These are phyloP conservation scores for Alexandromys fortis DNA, from an alignment of 2,113 vertebrate species.

Conservation along the genomic window DNA sequence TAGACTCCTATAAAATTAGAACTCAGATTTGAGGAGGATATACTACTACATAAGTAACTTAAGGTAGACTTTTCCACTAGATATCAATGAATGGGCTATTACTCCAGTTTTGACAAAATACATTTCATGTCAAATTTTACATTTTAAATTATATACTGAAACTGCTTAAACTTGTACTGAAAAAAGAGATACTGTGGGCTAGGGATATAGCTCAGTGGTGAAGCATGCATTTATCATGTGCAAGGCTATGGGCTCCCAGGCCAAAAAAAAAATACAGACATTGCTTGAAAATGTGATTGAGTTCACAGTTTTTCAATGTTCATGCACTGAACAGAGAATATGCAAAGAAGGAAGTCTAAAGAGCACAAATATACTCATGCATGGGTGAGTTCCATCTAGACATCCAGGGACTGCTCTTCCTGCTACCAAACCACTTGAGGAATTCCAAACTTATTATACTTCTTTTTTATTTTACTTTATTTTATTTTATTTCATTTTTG, in stretches of 20 bases:
- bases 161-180: background rate
- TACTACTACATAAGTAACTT: conserved; percentile 17
- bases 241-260: background rate
- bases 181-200: background rate
- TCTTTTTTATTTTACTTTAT: too few relatives aligned
- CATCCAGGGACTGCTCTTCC: background rate
- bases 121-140: conserved; percentile 9
- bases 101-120: conserved; percentile 36
- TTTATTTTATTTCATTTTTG: too few relatives aligned
- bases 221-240: background rate
- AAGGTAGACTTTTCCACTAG: background rate
- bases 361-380: background rate
- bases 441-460: conserved; percentile 21
- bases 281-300: conserved; percentile 6
- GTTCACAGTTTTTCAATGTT: background rate
- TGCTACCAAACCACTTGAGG: background rate
- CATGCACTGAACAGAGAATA: background rate
- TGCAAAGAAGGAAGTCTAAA: conserved; percentile 42
- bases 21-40: background rate
- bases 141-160: conserved; percentile 38
- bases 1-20: conserved; percentile 46
- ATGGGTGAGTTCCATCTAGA: background rate
- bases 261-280: background rate
- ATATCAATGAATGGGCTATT: background rate
- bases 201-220: background rate